Conservation (phyloP, 2,888 invertebrate genomes). For the Drosophila acutilabella region DNA sequence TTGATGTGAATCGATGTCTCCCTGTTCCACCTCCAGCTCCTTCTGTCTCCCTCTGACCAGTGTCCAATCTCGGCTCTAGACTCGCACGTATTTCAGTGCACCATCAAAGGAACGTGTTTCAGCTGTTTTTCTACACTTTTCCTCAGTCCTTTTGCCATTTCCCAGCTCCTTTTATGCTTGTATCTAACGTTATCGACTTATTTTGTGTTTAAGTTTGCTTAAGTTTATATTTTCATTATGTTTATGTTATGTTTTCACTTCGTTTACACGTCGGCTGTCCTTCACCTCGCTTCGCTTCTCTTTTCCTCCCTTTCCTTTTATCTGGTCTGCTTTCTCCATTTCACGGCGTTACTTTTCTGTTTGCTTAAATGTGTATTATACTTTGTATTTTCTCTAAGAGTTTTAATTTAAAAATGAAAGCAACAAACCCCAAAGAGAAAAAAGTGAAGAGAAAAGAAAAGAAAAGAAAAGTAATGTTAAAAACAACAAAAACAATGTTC, state of each 20-base stretch:
- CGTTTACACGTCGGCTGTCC: slow-evolving; percentile 61
- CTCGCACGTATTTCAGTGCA: slow-evolving; percentile 63
- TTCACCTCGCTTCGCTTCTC: slow-evolving; percentile 1
- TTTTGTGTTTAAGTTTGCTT: slow-evolving; percentile 65
- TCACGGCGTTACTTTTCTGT: slow-evolving; percentile 30
- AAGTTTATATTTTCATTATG: slow-evolving; percentile 74
- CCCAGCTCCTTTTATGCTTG: background rate
- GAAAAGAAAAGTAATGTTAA: slow-evolving; percentile 22
- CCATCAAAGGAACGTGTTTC: slow-evolving; percentile 63
- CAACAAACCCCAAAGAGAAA: slow-evolving; percentile 43
- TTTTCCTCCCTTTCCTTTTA: background rate
- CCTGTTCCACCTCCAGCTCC: slow-evolving; percentile 14
- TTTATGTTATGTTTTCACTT: slow-evolving; percentile 73
- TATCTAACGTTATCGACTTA: slow-evolving; percentile 57
- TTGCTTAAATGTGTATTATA: slow-evolving; percentile 54
- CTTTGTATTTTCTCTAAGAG: slow-evolving; percentile 52
- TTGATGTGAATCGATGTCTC: slow-evolving; percentile 65
- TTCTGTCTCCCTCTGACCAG: background rate
- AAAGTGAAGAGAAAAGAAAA: slow-evolving; percentile 4
- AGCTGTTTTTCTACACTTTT: slow-evolving; percentile 12
- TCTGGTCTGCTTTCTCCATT: background rate
- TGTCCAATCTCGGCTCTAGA: slow-evolving; percentile 52
- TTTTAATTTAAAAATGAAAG: slow-evolving; percentile 71
- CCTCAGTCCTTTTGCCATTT: background rate
- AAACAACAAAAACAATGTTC: slow-evolving; percentile 30